phyloP scores from a whole-genome alignment of 2,113 vertebrate species.

The Sterrhoptilus dennistouni region DNA sequence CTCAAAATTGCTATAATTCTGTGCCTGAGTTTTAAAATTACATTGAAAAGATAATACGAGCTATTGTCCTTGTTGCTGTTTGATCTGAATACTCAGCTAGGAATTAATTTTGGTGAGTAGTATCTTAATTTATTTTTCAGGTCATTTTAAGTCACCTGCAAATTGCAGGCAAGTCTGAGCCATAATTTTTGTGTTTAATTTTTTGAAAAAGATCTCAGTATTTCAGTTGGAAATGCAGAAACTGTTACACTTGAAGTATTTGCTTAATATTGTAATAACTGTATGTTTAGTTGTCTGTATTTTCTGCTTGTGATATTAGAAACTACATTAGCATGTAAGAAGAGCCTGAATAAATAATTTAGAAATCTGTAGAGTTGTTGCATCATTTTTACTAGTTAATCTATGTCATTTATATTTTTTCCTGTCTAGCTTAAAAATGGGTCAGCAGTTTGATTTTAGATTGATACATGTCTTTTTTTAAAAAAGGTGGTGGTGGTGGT shows the following conservation, averaged over 20 bases:
- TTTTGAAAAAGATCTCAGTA: not conserved
- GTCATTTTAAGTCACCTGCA: conserved; percentile 28
- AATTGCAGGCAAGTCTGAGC: not conserved
- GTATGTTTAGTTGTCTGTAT: not conserved
- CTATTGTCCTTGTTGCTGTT: conserved; percentile 9
- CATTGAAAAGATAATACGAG: not conserved
- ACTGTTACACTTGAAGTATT: not conserved
- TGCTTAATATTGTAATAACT: conserved; percentile 23
- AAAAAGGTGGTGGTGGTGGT: not conserved
- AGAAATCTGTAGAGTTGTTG: not conserved
- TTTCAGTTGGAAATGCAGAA: not conserved
- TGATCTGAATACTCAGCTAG: not conserved
- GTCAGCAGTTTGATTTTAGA: not conserved
- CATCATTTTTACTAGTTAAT: not conserved
- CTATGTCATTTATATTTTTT: not conserved
- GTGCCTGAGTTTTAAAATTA: not conserved
- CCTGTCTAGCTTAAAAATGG: not conserved
- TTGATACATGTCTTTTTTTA: not conserved
- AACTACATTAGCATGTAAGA: not conserved
- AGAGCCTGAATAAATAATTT: not conserved
- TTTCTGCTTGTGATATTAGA: not conserved
- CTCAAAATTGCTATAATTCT: conserved; percentile 21
- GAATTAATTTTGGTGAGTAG: conserved; percentile 18
- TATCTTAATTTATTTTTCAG: conserved; percentile 42
- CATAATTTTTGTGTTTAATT: not conserved